Evolutionary conservation across 2,113 vertebrate genomes (phyloP).

Genomic region (Platysternon megacephalum): DNA sequence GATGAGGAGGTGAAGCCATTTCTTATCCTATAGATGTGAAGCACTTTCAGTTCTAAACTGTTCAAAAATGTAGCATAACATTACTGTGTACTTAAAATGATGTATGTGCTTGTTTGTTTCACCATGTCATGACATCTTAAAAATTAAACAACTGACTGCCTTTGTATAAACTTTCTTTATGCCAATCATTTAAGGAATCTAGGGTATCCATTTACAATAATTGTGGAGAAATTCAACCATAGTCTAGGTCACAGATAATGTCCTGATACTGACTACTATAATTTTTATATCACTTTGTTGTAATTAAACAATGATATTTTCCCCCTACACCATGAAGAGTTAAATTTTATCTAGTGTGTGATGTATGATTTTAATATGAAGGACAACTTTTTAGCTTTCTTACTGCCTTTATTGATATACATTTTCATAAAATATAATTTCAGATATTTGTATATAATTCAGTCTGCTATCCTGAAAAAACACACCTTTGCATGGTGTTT

Average conservation of each 20-base stretch:
- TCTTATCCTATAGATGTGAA: conserved; percentile 69
- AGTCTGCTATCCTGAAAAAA: background rate
- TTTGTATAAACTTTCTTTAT: conserved; percentile 43
- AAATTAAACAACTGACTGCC: conserved; percentile 5
- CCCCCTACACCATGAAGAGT: conserved; percentile 20
- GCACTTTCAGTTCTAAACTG: conserved; percentile 68
- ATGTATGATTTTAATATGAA: background rate
- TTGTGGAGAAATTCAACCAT: conserved; percentile 35
- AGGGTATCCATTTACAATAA: conserved; percentile 35
- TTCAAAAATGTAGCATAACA: conserved; percentile 60
- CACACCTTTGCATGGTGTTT: background rate
- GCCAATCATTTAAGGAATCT: conserved; percentile 30
- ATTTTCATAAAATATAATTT: background rate
- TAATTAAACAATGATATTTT: conserved; percentile 71
- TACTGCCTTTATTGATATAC: background rate
- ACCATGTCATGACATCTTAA: background rate
- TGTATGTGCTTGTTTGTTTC: conserved; percentile 54
- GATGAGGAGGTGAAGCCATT: conserved; percentile 72
- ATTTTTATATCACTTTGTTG: conserved; percentile 44
- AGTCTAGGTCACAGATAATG: conserved; percentile 16
- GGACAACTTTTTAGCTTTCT: background rate
- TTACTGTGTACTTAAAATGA: conserved; percentile 38
- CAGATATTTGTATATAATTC: background rate
- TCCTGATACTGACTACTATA: conserved; percentile 43
- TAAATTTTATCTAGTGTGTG: conserved; percentile 17